Percentiles rank a stretch among this genome's conserved stretches.
These are phyloP conservation scores for Urosaurus nigricauda DNA, from an alignment of 2,797 vertebrate species.

Conservation along the genomic window DNA sequence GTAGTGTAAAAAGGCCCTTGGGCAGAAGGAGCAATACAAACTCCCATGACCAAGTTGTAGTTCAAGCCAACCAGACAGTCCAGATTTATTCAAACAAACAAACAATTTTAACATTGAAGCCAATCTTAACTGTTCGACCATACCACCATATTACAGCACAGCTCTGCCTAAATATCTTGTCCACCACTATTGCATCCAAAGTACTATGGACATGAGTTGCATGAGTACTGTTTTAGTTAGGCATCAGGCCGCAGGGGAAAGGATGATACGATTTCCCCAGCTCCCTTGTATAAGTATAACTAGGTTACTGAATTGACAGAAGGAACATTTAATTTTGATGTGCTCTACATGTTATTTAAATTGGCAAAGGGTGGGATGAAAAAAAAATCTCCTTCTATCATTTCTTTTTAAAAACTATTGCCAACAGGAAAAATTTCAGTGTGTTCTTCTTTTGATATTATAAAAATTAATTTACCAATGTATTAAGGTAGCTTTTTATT, in stretches of 20 bases:
- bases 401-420: slow-evolving; percentile 20
- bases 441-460: slow-evolving; percentile 4
- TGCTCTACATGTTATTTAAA: not conserved
- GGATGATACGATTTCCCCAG: not conserved
- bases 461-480: slow-evolving; percentile 2
- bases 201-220: not conserved
- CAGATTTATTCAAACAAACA: too few species aligned
- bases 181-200: not conserved
- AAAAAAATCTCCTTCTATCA: not conserved
- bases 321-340: not conserved
- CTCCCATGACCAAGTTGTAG: not conserved
- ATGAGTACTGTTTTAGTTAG: not conserved
- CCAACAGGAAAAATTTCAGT: not conserved
- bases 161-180: not conserved
- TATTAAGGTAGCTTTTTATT: slow-evolving; percentile 36
- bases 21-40: not conserved
- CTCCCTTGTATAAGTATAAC: not conserved
- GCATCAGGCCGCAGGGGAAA: not conserved
- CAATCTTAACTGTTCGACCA: not conserved
- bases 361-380: not conserved
- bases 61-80: not conserved
- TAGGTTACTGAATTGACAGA: not conserved
- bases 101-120: not conserved
- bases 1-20: too few species aligned
- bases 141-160: not conserved